phyloP scores from a whole-genome alignment of 1,140 invertebrate genomes.

The Caenorhabditis inopinata region DNA sequence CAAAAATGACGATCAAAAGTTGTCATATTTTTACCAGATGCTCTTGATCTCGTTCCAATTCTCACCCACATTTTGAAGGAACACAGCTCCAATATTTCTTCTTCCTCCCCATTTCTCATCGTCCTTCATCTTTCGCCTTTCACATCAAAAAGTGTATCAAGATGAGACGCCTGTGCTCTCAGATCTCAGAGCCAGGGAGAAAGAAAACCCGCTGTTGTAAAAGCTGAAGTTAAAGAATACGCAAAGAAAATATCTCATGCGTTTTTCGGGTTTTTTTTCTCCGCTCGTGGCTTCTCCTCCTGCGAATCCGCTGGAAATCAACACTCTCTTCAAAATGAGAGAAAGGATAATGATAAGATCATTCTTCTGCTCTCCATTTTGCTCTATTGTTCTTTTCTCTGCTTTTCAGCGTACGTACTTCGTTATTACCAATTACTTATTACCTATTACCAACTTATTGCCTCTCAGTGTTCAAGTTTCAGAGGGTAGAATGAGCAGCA shows the following conservation, averaged over 20 bases:
- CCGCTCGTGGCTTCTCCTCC: neutral
- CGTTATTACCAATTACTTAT: neutral
- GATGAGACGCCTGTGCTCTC: neutral
- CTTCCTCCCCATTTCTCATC: constrained; percentile 14
- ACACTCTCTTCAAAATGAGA: neutral
- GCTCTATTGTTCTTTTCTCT: neutral
- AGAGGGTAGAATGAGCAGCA: neutral
- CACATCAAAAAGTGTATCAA: constrained; percentile 13
- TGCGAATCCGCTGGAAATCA: neutral
- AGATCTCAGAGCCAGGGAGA: no score
- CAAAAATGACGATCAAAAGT: no score
- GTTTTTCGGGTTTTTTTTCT: constrained; percentile 12
- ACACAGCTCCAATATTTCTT: constrained; percentile 21
- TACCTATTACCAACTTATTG: neutral
- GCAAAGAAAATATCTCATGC: neutral
- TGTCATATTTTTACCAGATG: constrained; percentile 1
- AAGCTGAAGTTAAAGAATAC: neutral
- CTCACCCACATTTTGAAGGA: constrained; percentile 22
- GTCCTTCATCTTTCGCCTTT: neutral
- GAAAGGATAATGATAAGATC: neutral
- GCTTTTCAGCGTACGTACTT: neutral
- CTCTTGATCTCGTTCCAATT: neutral
- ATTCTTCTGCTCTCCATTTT: neutral
- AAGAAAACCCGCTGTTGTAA: neutral
- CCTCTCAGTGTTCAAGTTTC: neutral